Percentiles rank a stretch among this genome's conserved stretches.
phyloP scores from a whole-genome alignment of 2,113 vertebrate species.

The Xenopus borealis region DNA sequence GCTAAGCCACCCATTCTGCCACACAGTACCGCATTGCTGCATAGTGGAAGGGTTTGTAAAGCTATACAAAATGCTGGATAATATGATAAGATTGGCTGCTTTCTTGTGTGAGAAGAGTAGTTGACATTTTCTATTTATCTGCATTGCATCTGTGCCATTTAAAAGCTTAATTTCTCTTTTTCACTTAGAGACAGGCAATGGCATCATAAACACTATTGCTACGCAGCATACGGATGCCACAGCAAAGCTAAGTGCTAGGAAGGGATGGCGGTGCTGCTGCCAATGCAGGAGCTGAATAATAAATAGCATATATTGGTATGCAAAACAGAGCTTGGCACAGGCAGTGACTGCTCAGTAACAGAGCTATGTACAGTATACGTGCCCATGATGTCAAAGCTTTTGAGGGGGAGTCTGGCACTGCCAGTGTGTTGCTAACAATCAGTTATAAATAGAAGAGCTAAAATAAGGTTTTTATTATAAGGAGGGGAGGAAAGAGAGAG shows the following conservation, averaged over 20 bases:
- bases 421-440: constrained; percentile 21
- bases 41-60: not conserved
- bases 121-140: not conserved
- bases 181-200: not conserved
- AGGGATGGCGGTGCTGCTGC: not conserved
- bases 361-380: not conserved
- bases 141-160: not conserved
- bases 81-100: not conserved
- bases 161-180: not conserved
- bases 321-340: not conserved
- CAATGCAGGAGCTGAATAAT: not conserved
- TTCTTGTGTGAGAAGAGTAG: not conserved
- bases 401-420: constrained; percentile 21
- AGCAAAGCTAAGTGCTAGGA: not conserved
- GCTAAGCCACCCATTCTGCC: no score
- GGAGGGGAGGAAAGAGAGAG: constrained; percentile 42
- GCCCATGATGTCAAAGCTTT: constrained; percentile 3
- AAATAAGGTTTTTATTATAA: constrained; percentile 46
- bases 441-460: constrained; percentile 46
- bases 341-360: not conserved
- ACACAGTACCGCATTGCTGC: no score
- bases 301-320: not conserved
- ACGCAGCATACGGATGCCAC: not conserved
- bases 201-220: not conserved
- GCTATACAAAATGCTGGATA: not conserved